phyloP scores from a whole-genome alignment of 1,140 invertebrate genomes.

The Brachionus manjavacas region DNA sequence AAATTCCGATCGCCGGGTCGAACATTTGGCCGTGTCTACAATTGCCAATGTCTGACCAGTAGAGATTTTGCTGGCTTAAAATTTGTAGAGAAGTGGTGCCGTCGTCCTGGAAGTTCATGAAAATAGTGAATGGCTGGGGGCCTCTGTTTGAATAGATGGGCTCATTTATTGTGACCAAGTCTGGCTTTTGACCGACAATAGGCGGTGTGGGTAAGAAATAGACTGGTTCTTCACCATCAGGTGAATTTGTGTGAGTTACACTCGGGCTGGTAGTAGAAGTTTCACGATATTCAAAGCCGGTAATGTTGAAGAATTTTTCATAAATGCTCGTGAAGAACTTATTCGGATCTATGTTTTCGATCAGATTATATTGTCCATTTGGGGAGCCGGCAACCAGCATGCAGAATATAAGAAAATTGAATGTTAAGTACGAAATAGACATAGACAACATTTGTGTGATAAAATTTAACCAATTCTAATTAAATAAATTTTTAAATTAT shows the following conservation, averaged over 20 bases:
- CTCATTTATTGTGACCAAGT: neutral
- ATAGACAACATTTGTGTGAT: conserved; percentile 16
- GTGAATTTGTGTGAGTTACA: neutral
- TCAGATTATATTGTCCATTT: neutral
- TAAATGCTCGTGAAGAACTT: neutral
- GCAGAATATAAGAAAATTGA: neutral
- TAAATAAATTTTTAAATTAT: conserved; percentile 8
- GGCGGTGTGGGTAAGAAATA: neutral
- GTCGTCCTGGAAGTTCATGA: conserved; percentile 40
- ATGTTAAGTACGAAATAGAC: neutral
- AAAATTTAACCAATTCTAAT: neutral
- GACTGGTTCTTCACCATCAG: neutral
- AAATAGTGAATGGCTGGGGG: conserved; percentile 27
- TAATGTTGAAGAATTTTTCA: neutral
- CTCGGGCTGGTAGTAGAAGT: neutral
- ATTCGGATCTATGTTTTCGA: neutral
- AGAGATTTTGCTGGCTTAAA: neutral
- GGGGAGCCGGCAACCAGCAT: neutral
- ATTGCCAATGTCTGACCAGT: conserved; percentile 24
- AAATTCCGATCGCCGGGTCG: neutral
- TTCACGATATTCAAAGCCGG: too few relatives aligned
- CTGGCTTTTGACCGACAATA: neutral
- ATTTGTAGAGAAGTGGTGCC: conserved; percentile 33
- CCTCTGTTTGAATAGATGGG: neutral
- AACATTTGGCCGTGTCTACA: conserved; percentile 38